Evolutionary conservation across 37 sponge, comb jelly and placozoan genomes (phyloP), one percentile per base, ranked within the genome.

Genomic region (Aphrocallistes beatrix): DNA sequence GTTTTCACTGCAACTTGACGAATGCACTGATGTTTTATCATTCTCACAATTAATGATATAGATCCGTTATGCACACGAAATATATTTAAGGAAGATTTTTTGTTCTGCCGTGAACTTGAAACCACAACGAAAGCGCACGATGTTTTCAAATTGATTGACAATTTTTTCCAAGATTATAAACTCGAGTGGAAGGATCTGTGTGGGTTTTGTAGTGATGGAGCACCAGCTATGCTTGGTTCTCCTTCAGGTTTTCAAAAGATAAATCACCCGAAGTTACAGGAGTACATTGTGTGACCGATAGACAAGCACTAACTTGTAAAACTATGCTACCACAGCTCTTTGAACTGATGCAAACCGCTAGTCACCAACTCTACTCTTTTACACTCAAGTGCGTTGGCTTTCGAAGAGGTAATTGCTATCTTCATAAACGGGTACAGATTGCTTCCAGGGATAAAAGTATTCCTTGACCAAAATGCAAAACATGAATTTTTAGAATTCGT

Each of bases 81-180:
- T 60, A 60, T 25, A 13, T 60, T 60, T 60, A 60, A 60, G 75
- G 75, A 60, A 28, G 75, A 60, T 19, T 60, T 60, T 60, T 60
- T 60, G 75, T 60, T 60, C 75, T 60, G 75, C 34, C 75, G 75
- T 60, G 75, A 60, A 60, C 34, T 60, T 60, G 75, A 60, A 60
- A 60, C 75, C 75, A 60, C 75, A 60, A 60, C 75, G 8, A 60
- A 28, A 60, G 25, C 75, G n/a, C 75, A 60, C 32, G 75, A 60
- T 60, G 75, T 60, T 28, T 60, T 60, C 34, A 28, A 60, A 60
- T 13, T 60, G 75, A 60, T 60, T 60, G 75, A 3, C 75, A 60
- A 60, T 13, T 13, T 32, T 60, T 60, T 60, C 75, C 75, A 60
- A 13, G 75, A 60, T 60, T 25, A 60, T 60, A 32, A 60, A 60